These are phyloP conservation scores for Tragelaphus buxtoni DNA, from an alignment of 2,113 vertebrate genomes.

Conservation along the genomic window DNA sequence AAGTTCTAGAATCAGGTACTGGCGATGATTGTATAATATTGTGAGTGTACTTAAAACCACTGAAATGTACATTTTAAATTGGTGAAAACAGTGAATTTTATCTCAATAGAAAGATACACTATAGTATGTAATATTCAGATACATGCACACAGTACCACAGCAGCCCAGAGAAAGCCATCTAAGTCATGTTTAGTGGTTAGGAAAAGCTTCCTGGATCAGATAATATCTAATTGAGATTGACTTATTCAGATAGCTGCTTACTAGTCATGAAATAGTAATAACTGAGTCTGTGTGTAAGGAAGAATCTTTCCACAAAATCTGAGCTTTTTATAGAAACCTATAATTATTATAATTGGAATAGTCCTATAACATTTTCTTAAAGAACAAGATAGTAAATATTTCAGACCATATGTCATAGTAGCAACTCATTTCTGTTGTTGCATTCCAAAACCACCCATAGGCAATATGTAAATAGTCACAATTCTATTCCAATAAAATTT, in stretches of 20 bases:
- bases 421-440: not conserved
- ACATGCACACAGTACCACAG: not conserved
- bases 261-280: not conserved
- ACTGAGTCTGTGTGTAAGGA: not conserved
- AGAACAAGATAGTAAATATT: not conserved
- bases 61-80: not conserved
- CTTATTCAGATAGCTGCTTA: not conserved
- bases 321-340: not conserved
- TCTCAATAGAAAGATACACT: not conserved
- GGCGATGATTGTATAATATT: not conserved
- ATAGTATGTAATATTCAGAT: not conserved
- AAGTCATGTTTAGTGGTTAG: not conserved
- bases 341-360: not conserved
- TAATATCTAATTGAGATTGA: not conserved
- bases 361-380: not conserved
- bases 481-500: not conserved
- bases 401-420: not conserved
- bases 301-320: not conserved
- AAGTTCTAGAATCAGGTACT: not conserved
- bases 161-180: not conserved
- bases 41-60: not conserved
- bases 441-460: not conserved
- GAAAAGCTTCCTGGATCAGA: not conserved
- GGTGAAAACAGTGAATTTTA: not conserved
- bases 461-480: not conserved